Evolutionary conservation across 2,797 vertebrate species (phyloP).

Genomic region (Crocidura indochinensis): DNA sequence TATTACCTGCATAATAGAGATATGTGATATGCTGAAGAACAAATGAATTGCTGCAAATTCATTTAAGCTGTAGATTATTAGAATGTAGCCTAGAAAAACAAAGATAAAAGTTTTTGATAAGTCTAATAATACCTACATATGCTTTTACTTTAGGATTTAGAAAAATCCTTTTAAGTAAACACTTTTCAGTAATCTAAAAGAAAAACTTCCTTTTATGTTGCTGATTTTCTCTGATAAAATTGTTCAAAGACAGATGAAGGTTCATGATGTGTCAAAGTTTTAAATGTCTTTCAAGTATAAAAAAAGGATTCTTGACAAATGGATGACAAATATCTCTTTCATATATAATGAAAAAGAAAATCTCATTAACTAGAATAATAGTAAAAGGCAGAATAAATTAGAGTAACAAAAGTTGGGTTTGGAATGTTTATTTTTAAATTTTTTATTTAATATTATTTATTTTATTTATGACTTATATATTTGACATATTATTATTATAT

Average conservation of each 20-base stretch:
- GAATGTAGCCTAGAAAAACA: no score
- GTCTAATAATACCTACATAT: slow-evolving; percentile 13
- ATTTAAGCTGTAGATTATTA: background rate
- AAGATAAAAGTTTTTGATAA: background rate
- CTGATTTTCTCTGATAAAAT: slow-evolving; percentile 59
- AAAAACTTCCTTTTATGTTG: slow-evolving; percentile 24
- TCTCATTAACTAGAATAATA: background rate
- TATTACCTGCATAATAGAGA: background rate
- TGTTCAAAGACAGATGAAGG: slow-evolving; percentile 27
- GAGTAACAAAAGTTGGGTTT: slow-evolving; percentile 20
- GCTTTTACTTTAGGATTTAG: slow-evolving; percentile 41
- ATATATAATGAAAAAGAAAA: background rate
- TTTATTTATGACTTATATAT: no score
- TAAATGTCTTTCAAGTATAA: slow-evolving; percentile 58
- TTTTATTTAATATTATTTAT: no score
- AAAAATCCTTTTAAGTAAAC: slow-evolving; percentile 52
- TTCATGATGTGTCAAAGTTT: slow-evolving; percentile 50
- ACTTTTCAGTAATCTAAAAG: slow-evolving; percentile 56
- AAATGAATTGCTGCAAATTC: background rate
- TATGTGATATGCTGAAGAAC: background rate
- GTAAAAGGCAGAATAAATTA: slow-evolving; percentile 31
- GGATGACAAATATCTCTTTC: slow-evolving; percentile 41
- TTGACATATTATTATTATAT: no score
- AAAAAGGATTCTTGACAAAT: slow-evolving; percentile 51
- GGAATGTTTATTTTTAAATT: background rate